Percentiles rank a stretch among this genome's conserved stretches.
These are phyloP conservation scores for Scomber scombrus DNA, from an alignment of 2,113 vertebrate genomes.

Conservation along the genomic window DNA sequence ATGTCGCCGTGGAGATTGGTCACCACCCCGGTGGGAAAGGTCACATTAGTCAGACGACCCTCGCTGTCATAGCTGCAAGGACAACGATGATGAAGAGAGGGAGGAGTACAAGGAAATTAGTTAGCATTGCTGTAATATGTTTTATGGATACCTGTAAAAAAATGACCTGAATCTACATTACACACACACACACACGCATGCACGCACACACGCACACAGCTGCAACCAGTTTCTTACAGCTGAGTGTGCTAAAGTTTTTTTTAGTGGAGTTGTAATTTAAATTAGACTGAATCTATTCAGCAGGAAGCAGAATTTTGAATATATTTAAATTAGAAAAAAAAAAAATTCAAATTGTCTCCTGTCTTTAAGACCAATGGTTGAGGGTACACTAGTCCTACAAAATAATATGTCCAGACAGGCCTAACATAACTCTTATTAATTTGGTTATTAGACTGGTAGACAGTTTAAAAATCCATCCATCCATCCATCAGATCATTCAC, in stretches of 20 bases:
- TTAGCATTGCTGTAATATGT: constrained; percentile 4
- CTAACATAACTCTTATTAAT: neutral
- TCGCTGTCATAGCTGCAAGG: constrained; percentile 94
- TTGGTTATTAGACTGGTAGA: neutral
- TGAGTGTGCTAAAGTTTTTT: neutral
- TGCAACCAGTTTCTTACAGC: too few species aligned
- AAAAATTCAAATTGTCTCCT: neutral
- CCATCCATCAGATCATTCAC: neutral
- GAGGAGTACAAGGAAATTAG: neutral
- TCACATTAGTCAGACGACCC: constrained; percentile 96
- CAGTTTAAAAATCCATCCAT: neutral
- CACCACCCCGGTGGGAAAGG: constrained; percentile 96
- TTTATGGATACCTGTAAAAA: neutral
- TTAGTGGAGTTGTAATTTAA: neutral
- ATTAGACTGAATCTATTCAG: neutral
- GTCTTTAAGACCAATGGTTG: neutral
- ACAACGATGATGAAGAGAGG: constrained; percentile 2
- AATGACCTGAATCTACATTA: too few species aligned
- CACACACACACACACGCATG: too few species aligned
- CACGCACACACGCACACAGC: neutral
- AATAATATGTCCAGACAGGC: neutral
- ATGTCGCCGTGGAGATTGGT: constrained; percentile 97
- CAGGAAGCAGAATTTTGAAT: neutral
- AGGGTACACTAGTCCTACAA: neutral
- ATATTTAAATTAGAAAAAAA: neutral